Conservation (phyloP, 2,113 vertebrate species). For the Megaleporinus macrocephalus region DNA sequence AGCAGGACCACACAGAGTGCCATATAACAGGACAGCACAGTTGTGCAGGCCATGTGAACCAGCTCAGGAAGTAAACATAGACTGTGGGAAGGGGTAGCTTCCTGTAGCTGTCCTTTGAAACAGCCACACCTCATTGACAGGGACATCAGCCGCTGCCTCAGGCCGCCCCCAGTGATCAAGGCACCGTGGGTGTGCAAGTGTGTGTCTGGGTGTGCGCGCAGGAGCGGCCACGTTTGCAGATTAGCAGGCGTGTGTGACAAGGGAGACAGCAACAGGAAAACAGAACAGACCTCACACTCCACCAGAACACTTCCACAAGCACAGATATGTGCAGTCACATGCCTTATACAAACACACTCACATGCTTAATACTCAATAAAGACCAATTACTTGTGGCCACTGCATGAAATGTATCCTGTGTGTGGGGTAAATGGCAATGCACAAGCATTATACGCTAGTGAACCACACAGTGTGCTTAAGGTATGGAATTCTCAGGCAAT, state of each 20-base stretch:
- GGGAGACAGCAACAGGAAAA: conserved; percentile 42
- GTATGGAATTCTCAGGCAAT: too few species aligned
- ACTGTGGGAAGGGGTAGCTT: conserved; percentile 60
- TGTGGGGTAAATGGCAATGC: too few species aligned
- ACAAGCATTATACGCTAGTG: too few species aligned
- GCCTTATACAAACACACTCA: background rate
- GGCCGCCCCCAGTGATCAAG: conserved; percentile 24
- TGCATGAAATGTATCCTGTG: background rate
- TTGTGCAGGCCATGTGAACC: conserved; percentile 10
- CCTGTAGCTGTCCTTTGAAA: conserved; percentile 68
- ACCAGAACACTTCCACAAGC: conserved; percentile 39
- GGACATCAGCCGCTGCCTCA: background rate
- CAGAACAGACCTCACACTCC: conserved; percentile 40
- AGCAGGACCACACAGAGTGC: conserved; percentile 9
- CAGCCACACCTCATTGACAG: conserved; percentile 68
- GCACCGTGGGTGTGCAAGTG: conserved; percentile 18
- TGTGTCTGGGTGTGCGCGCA: conserved; percentile 35
- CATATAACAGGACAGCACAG: conserved; percentile 19
- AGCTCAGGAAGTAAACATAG: conserved; percentile 35
- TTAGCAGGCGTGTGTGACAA: conserved; percentile 49
- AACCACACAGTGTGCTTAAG: too few species aligned
- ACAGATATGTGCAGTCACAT: conserved; percentile 25
- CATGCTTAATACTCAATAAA: background rate
- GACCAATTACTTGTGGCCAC: conserved; percentile 6
- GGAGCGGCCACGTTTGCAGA: conserved; percentile 20